These are phyloP conservation scores for Strigamia transsilvanica DNA, from an alignment of 2,888 invertebrate species.

Conservation along the genomic window DNA sequence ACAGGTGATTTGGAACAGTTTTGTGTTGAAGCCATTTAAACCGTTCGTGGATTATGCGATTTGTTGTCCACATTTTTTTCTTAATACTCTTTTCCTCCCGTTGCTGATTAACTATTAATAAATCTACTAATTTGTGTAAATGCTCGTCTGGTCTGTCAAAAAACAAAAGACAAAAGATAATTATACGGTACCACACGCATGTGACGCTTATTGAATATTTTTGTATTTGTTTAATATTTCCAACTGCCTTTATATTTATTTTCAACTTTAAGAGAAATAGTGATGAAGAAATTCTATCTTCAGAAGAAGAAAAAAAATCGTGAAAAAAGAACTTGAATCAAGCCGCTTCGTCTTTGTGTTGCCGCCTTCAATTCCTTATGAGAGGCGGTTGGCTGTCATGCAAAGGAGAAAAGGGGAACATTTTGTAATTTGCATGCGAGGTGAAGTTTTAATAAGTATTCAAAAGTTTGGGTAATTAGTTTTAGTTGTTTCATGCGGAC, in stretches of 20 bases:
- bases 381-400: neutral
- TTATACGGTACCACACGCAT: neutral
- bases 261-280: conserved; percentile 4
- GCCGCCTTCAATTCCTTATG: conserved; percentile 26
- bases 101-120: conserved; percentile 6
- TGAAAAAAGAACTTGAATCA: conserved; percentile 4
- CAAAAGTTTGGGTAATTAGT: neutral
- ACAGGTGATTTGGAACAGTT: neutral
- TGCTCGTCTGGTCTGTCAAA: neutral
- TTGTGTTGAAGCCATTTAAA: neutral
- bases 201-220: neutral
- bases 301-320: neutral
- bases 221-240: neutral
- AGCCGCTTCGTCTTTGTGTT: conserved; percentile 15
- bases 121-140: neutral
- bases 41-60: conserved; percentile 5
- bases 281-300: conserved; percentile 6
- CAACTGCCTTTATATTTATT: neutral
- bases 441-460: neutral
- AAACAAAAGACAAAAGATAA: neutral
- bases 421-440: neutral
- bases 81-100: neutral
- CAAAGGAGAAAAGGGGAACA: neutral
- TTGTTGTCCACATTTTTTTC: neutral
- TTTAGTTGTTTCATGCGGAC: neutral